Evolutionary conservation across 1,140 invertebrate species (phyloP).

Genomic region (Heliothis subflexa): DNA sequence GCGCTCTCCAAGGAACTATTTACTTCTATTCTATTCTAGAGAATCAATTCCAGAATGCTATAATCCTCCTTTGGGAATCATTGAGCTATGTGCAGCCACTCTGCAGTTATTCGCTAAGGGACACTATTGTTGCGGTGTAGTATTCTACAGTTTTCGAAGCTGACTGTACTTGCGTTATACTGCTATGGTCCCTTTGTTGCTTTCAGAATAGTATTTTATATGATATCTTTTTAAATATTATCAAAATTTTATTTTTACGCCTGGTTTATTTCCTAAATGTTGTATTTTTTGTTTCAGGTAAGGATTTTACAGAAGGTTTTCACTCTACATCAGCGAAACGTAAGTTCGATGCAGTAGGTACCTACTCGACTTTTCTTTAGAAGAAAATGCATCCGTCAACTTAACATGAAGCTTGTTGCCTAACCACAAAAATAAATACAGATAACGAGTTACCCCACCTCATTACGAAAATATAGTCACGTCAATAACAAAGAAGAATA

Average conservation of each 20-base stretch:
- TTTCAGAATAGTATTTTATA: background rate
- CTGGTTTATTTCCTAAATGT: background rate
- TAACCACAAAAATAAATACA: conserved; percentile 9
- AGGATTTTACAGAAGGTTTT: background rate
- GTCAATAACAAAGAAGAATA: conserved; percentile 38
- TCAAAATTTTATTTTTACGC: background rate
- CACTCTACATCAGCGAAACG: background rate
- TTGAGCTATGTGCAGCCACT: conserved; percentile 47
- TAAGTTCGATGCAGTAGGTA: background rate
- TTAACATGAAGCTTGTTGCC: background rate
- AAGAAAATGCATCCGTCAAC: background rate
- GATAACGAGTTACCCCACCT: conserved; percentile 12
- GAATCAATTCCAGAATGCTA: conserved; percentile 52
- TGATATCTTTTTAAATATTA: background rate
- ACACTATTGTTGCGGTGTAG: conserved; percentile 41
- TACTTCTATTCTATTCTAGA: conserved; percentile 52
- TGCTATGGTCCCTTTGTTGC: background rate
- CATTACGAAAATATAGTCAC: conserved; percentile 10
- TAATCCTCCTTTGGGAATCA: conserved; percentile 52
- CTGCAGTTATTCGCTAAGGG: conserved; percentile 33
- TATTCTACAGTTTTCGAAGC: background rate
- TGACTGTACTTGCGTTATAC: background rate
- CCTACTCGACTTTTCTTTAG: no score
- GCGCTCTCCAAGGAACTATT: conserved; percentile 46
- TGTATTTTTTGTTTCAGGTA: conserved; percentile 31